Conservation (phyloP, 2,888 invertebrate species). For the Ferrisia virgata region DNA sequence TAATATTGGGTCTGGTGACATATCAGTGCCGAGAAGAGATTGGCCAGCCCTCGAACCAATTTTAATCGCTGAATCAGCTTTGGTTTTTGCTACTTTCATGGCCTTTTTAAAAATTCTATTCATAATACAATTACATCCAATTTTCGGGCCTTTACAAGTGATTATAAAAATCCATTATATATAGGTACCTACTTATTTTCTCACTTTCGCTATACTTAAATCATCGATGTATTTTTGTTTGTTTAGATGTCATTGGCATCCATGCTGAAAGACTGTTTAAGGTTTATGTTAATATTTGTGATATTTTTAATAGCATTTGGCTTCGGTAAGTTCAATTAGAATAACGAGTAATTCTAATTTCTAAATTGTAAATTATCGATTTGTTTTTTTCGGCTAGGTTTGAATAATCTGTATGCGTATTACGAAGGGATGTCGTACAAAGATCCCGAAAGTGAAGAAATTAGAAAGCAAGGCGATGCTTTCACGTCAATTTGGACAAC, state of each 20-base stretch:
- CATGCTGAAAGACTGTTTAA: constrained; percentile 65
- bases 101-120: constrained; percentile 64
- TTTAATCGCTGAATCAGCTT: constrained; percentile 65
- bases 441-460: constrained; percentile 57
- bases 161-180: background rate
- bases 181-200: background rate
- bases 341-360: background rate
- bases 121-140: constrained; percentile 63
- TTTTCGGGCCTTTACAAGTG: constrained; percentile 61
- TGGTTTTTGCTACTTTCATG: constrained; percentile 65
- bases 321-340: background rate
- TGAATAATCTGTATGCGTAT: constrained; percentile 64
- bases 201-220: background rate
- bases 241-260: constrained; percentile 61
- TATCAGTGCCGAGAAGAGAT: constrained; percentile 62
- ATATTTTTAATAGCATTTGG: constrained; percentile 62
- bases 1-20: constrained; percentile 58
- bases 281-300: constrained; percentile 62
- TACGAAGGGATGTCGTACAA: constrained; percentile 64
- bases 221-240: background rate
- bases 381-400: constrained; percentile 53
- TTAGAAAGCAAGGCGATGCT: constrained; percentile 57
- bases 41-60: constrained; percentile 66
- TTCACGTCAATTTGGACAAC: constrained; percentile 48
- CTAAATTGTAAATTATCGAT: background rate